phyloP scores from a whole-genome alignment of 53 echinoderm and acorn worm genomes.

The Hippasteria phrygiana region DNA sequence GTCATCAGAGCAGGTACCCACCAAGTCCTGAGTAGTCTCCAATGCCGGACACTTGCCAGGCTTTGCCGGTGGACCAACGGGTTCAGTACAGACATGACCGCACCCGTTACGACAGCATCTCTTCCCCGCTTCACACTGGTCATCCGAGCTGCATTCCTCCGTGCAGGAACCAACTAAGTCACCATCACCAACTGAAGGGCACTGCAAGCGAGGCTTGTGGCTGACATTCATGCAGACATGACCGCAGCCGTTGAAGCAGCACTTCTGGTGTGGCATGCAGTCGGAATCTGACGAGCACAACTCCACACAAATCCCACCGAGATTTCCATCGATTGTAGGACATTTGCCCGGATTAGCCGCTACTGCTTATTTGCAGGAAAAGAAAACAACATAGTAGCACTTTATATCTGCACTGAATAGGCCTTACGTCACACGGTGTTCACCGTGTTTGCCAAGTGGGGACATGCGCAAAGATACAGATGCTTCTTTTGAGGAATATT shows the following conservation, averaged over 20 bases:
- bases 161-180: slow-evolving; percentile 54
- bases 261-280: slow-evolving; percentile 7
- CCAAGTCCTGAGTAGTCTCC: not conserved
- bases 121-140: slow-evolving; percentile 51
- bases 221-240: slow-evolving; percentile 44
- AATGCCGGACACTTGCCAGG: slow-evolving; percentile 5
- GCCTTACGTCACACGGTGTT: no score
- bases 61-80: not conserved
- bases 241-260: slow-evolving; percentile 81
- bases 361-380: no score
- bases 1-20: not conserved
- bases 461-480: no score
- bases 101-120: slow-evolving; percentile 51
- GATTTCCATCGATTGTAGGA: not conserved
- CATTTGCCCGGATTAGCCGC: not conserved
- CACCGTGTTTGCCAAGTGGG: no score
- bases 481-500: no score
- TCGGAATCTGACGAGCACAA: slow-evolving; percentile 13
- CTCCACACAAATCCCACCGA: slow-evolving; percentile 9
- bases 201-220: not conserved
- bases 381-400: no score
- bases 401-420: no score
- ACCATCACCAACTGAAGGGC: not conserved
- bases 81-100: slow-evolving; percentile 12
- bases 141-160: slow-evolving; percentile 68